Conservation (phyloP, 2,888 invertebrate genomes). For the Ommatoiulus sabulosus region DNA sequence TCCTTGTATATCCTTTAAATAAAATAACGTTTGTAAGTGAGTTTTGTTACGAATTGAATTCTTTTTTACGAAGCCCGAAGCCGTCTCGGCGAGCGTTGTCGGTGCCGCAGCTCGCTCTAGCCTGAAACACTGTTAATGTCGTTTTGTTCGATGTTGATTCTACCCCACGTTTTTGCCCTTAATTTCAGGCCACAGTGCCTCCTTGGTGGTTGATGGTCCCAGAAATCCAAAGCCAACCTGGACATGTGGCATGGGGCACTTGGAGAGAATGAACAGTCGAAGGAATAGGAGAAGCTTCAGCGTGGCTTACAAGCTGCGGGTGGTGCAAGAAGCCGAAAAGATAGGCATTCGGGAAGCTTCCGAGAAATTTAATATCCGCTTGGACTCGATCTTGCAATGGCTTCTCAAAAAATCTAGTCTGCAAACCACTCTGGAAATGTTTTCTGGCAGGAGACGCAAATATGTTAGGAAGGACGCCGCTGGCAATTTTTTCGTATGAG, state of each 20-base stretch:
- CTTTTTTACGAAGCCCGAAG: not conserved
- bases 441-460: constrained; percentile 53
- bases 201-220: constrained; percentile 71
- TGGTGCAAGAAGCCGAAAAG: constrained; percentile 54
- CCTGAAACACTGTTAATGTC: not conserved
- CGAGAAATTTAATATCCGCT: constrained; percentile 54
- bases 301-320: constrained; percentile 56
- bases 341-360: constrained; percentile 52
- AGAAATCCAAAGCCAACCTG: constrained; percentile 31
- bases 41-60: not conserved
- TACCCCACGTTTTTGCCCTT: constrained; percentile 56
- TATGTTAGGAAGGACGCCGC: constrained; percentile 53
- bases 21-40: not conserved
- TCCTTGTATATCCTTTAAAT: not conserved
- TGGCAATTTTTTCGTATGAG: not conserved
- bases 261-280: constrained; percentile 50
- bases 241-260: constrained; percentile 49
- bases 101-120: not conserved
- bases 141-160: constrained; percentile 53
- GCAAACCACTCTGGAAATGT: constrained; percentile 51
- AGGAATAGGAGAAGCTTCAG: constrained; percentile 56
- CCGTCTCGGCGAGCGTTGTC: not conserved
- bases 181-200: constrained; percentile 55
- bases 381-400: constrained; percentile 55
- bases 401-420: constrained; percentile 53